phyloP scores from a whole-genome alignment of 2,113 vertebrate species.

The Dicerorhinus sumatrensis region DNA sequence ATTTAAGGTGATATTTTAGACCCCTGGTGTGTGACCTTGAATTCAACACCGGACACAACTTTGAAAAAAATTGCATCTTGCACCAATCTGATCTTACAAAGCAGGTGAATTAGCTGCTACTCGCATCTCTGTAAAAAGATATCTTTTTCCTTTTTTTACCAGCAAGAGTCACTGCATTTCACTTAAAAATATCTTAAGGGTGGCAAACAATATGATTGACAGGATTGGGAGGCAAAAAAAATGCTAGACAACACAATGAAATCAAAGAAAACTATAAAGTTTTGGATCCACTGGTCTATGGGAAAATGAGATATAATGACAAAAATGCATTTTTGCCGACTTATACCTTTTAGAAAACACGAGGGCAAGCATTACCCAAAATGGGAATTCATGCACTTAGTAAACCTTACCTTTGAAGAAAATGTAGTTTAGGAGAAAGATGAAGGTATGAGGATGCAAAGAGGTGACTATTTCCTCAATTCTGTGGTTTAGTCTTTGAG shows the following conservation, averaged over 20 bases:
- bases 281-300: background rate
- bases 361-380: background rate
- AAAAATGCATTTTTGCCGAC: background rate
- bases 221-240: background rate
- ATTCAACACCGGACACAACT: background rate
- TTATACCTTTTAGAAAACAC: background rate
- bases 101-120: background rate
- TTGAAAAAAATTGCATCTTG: background rate
- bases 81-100: background rate
- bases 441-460: background rate
- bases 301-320: background rate
- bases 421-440: background rate
- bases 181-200: background rate
- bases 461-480: background rate
- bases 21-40: background rate
- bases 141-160: background rate
- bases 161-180: background rate
- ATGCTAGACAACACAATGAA: background rate
- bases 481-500: background rate
- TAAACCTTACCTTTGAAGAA: background rate
- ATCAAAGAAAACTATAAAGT: background rate
- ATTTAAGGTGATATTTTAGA: background rate
- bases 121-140: background rate
- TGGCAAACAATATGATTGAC: background rate
- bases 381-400: background rate